These are phyloP conservation scores for Caenorhabditis sp. DNA, from an alignment of 2,888 invertebrate species.

Conservation along the genomic window DNA sequence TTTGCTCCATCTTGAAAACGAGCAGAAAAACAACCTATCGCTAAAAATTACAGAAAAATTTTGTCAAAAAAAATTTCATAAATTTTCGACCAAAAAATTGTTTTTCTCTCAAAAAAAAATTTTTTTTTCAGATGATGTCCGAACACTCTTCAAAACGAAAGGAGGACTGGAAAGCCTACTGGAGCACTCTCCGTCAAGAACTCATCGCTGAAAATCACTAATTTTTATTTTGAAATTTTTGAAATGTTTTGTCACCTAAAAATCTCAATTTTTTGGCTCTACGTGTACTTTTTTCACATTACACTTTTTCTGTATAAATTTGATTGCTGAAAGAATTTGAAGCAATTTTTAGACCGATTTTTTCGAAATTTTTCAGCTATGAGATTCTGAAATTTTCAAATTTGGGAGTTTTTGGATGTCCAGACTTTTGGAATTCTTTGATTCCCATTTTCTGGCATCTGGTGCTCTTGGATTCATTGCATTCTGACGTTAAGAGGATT, in stretches of 20 bases:
- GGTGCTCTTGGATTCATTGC: no score
- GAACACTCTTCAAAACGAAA: conserved; percentile 38
- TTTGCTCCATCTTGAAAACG: no score
- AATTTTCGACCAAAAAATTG: background rate
- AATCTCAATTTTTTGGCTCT: background rate
- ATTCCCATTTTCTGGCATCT: no score
- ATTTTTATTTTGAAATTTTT: background rate
- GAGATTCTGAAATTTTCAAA: no score
- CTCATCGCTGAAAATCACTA: conserved; percentile 8
- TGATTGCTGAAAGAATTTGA: no score
- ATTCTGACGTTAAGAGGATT: no score
- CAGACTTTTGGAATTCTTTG: no score
- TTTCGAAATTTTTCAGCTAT: no score
- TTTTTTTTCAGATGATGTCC: conserved; percentile 56
- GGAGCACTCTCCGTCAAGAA: conserved; percentile 31
- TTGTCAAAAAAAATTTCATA: conserved; percentile 16
- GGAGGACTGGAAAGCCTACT: conserved; percentile 46
- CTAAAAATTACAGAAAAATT: background rate
- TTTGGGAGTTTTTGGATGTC: no score
- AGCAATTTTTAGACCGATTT: no score
- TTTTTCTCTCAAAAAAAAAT: background rate
- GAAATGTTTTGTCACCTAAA: background rate
- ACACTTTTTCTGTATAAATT: background rate
- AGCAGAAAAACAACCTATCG: no score
- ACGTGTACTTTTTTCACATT: background rate